phyloP scores from a whole-genome alignment of 2,888 invertebrate species.

The Noctua janthe region DNA sequence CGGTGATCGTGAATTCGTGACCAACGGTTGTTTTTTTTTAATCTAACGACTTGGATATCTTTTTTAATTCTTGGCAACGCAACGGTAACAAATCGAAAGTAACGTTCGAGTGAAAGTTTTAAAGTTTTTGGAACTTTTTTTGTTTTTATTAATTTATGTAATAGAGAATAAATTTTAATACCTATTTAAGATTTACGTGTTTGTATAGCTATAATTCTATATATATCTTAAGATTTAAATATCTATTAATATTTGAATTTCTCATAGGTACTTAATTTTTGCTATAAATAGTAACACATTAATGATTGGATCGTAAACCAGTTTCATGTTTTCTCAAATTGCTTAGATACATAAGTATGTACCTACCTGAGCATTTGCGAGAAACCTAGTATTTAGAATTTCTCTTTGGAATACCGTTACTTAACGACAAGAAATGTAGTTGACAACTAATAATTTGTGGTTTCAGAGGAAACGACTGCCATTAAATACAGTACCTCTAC shows the following conservation, averaged over 20 bases:
- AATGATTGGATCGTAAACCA: not conserved
- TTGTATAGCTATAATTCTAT: not conserved
- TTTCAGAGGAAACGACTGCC: conserved; percentile 48
- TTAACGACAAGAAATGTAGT: conserved; percentile 48
- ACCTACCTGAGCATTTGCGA: conserved; percentile 18
- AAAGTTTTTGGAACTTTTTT: conserved; percentile 22
- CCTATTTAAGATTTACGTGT: conserved; percentile 15
- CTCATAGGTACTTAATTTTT: not conserved
- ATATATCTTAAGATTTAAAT: not conserved
- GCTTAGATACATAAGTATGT: not conserved
- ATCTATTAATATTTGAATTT: not conserved
- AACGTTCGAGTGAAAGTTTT: conserved; percentile 61
- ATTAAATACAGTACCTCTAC: not conserved
- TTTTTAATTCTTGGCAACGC: conserved; percentile 56
- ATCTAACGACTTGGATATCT: conserved; percentile 34
- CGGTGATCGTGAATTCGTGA: conserved; percentile 52
- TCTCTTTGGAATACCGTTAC: conserved; percentile 52
- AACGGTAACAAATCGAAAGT: conserved; percentile 64
- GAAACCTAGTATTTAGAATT: conserved; percentile 62
- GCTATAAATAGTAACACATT: not conserved
- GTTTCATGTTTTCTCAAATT: conserved; percentile 15
- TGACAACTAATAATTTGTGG: conserved; percentile 56
- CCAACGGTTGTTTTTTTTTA: conserved; percentile 41
- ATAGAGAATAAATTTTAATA: not conserved
- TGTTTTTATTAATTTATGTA: conserved; percentile 19